Evolutionary conservation across 2,113 vertebrate species (phyloP), one percentile per base, ranked within the genome.

Genomic region (Pyrgilauda ruficollis): DNA sequence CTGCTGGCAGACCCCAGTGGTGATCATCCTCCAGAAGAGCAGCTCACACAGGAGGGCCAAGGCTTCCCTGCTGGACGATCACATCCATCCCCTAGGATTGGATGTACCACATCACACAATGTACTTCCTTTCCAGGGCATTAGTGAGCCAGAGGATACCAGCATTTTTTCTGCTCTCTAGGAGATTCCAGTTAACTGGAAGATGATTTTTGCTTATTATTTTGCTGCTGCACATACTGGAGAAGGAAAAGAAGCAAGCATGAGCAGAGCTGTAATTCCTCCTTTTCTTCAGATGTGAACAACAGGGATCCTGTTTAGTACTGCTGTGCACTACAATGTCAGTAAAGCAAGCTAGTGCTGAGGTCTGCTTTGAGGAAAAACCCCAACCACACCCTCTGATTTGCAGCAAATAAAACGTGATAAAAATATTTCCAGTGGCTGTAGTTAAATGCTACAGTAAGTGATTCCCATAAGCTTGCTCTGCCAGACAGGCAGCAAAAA

Each of bases 61-160:
- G 77, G 59, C 28, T 39, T 82, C 53, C 87, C 56, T 31, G 17
- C 2, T 21, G 75, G 59, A 37, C 26, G 47, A n/a, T 17, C 3
- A 2, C 69, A 55, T 10, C 33, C 52, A 24, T 9, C 53, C 61
- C 73, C 73, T 41, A 64, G 68, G 39, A 75, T 44, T 5, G 27
- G 15, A 56, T 15, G 20, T 11, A 27, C 41, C 1, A 0, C 22
- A 24, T 24, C 37, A 28, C 28, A 27, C 18, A 20, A 16, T 8
- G 37, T 1, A 7, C 18, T 6, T 79, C 73, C 58, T 72, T 56
- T 17, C 23, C 19, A 64, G 62, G 27, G 24, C 47, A 47, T 61
- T 63, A 47, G 1, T 18, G 31, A 68, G 41, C 44, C 84, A 55
- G 22, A 53, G 50, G 46, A 56, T 0, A 81, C 31, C 61, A 46